Conservation (phyloP, 2,888 invertebrate genomes). For the Seira musarum region DNA sequence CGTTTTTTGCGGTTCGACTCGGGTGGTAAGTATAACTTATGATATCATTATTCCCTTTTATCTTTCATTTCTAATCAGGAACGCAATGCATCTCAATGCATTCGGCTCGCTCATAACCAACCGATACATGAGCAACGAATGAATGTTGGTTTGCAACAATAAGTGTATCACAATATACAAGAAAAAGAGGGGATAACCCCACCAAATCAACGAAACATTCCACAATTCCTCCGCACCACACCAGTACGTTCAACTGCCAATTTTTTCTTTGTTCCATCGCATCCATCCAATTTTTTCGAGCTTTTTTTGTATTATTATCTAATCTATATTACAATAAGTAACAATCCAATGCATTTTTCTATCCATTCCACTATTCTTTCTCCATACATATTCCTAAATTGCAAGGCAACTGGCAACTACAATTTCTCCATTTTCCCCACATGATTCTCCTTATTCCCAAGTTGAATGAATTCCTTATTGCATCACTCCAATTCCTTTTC, state of each 20-base stretch:
- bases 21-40: too few species aligned
- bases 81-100: not conserved
- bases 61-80: slow-evolving; percentile 19
- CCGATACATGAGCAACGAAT: too few species aligned
- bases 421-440: slow-evolving; percentile 15
- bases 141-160: slow-evolving; percentile 4
- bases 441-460: not conserved
- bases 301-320: slow-evolving; percentile 43
- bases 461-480: slow-evolving; percentile 20
- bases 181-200: slow-evolving; percentile 21
- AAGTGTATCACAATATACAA: not conserved
- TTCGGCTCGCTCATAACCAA: too few species aligned
- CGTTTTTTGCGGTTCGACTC: too few species aligned
- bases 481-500: not conserved
- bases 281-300: slow-evolving; percentile 5
- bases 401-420: not conserved
- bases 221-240: slow-evolving; percentile 29
- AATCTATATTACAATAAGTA: slow-evolving; percentile 21
- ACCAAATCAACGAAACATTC: slow-evolving; percentile 46
- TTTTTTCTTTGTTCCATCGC: too few species aligned
- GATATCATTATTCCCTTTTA: slow-evolving; percentile 23
- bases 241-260: not conserved
- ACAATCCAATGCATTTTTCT: not conserved
- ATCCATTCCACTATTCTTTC: slow-evolving; percentile 19
- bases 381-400: slow-evolving; percentile 5